Conservation (phyloP, 2,113 vertebrate species). For the Plestiodon gilberti region DNA sequence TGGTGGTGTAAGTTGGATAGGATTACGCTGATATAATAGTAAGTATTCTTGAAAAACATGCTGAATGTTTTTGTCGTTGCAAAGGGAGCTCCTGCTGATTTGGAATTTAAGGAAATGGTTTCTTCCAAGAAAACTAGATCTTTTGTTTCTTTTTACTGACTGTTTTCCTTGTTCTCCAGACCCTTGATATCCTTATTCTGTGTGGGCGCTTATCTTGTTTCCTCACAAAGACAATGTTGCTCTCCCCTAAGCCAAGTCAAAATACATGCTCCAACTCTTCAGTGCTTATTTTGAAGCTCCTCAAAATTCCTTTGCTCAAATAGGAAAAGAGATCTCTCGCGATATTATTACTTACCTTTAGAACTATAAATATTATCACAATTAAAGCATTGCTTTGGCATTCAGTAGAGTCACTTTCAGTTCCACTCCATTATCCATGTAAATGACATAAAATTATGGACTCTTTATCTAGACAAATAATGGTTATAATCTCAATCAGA, state of each 20-base stretch:
- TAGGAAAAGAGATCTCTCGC: not conserved
- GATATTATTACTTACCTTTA: not conserved
- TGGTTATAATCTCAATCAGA: conserved; percentile 6
- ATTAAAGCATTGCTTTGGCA: not conserved
- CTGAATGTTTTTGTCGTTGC: not conserved
- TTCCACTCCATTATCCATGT: conserved; percentile 16
- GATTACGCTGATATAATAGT: conserved; percentile 90
- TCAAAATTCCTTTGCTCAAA: not conserved
- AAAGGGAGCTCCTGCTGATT: not conserved
- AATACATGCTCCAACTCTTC: not conserved
- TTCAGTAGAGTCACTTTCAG: conserved; percentile 8
- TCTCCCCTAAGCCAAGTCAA: not conserved
- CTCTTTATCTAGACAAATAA: conserved; percentile 14
- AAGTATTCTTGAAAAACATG: conserved; percentile 61
- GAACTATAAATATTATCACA: not conserved
- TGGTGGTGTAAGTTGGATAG: too few species aligned
- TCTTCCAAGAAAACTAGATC: not conserved
- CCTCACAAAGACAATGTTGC: not conserved
- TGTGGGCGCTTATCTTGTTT: not conserved
- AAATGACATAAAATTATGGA: conserved; percentile 10
- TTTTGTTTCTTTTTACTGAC: not conserved
- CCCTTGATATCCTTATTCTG: not conserved
- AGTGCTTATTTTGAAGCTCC: not conserved
- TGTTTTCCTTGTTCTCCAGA: not conserved
- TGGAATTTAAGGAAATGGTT: not conserved